These are phyloP conservation scores for Wasmannia auropunctata DNA, from an alignment of 1,140 invertebrate species.

Conservation along the genomic window DNA sequence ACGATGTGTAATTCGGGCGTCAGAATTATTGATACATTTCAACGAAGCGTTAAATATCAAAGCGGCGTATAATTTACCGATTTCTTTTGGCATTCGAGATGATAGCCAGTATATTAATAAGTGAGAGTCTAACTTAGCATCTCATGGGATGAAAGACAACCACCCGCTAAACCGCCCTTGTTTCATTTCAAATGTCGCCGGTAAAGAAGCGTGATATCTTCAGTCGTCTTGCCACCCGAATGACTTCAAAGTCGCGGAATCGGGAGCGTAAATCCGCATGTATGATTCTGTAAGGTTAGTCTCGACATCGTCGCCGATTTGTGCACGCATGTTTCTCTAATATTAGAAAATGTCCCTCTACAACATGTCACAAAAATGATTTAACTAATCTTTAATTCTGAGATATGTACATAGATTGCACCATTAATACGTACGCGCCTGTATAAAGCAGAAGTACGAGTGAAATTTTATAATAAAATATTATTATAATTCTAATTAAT, in stretches of 20 bases:
- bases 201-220: slow-evolving; percentile 17
- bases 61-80: background rate
- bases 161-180: background rate
- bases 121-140: slow-evolving; percentile 4
- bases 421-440: background rate
- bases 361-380: background rate
- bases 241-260: slow-evolving; percentile 18
- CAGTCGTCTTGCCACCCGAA: background rate
- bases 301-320: slow-evolving; percentile 8
- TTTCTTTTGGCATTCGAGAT: slow-evolving; percentile 27
- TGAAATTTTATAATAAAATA: background rate
- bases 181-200: background rate
- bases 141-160: background rate
- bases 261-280: background rate
- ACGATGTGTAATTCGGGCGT: background rate
- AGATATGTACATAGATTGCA: background rate
- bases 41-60: background rate
- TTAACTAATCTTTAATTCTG: background rate
- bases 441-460: background rate
- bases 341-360: slow-evolving; percentile 32
- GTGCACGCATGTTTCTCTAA: slow-evolving; percentile 14
- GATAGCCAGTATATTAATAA: slow-evolving; percentile 22
- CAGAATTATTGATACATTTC: slow-evolving; percentile 13
- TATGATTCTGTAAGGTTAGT: slow-evolving; percentile 5
- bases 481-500: background rate